Conservation (phyloP, 2,113 vertebrate genomes). For the Clinocottus analis region DNA sequence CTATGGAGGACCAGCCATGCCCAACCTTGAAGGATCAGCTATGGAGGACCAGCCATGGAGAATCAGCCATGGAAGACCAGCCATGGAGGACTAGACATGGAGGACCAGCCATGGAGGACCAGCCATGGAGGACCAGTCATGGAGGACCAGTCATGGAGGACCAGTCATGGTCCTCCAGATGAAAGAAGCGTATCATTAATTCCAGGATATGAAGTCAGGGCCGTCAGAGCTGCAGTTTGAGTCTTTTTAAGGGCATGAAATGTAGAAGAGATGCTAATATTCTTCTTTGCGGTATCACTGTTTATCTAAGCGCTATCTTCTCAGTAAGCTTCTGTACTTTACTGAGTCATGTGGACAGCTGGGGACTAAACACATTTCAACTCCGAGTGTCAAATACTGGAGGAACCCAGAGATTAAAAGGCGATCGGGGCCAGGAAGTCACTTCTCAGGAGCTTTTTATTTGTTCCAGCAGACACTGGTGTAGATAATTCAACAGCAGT, state of each 20-base stretch:
- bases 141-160: too few relatives aligned
- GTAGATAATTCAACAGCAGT: not conserved
- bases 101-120: too few relatives aligned
- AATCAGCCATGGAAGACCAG: too few relatives aligned
- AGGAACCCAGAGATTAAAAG: not conserved
- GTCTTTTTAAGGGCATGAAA: constrained; percentile 53
- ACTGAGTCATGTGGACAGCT: not conserved
- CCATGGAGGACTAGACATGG: too few relatives aligned
- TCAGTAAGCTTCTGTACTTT: constrained; percentile 2
- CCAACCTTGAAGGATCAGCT: too few relatives aligned
- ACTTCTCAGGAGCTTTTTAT: not conserved
- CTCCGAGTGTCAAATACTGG: not conserved
- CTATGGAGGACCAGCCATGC: too few relatives aligned
- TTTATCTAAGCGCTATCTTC: constrained; percentile 9
- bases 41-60: too few relatives aligned
- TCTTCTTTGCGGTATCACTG: not conserved
- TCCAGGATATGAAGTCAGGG: constrained; percentile 20
- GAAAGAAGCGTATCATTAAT: not conserved
- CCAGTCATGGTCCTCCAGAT: too few relatives aligned
- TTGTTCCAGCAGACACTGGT: not conserved
- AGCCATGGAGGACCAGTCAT: too few relatives aligned
- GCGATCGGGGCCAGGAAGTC: not conserved
- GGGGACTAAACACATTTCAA: constrained; percentile 21
- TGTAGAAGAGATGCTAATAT: constrained; percentile 13
- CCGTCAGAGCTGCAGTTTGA: not conserved